phyloP scores from a whole-genome alignment of 2,888 invertebrate species.

The Sympetrum striolatum region DNA sequence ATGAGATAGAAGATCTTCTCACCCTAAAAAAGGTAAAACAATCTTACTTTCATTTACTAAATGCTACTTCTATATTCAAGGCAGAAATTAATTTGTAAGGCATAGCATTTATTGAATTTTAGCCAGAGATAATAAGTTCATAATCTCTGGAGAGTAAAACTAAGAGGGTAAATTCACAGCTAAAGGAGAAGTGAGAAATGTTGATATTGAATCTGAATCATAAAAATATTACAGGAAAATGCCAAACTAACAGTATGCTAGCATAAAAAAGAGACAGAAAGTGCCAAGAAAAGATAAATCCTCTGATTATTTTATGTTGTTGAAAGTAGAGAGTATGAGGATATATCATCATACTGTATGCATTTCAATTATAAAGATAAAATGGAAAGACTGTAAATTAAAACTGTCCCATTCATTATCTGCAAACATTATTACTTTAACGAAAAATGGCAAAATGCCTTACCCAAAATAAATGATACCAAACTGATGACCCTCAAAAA shows the following conservation, averaged over 20 bases:
- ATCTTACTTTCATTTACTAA: not conserved
- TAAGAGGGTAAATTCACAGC: too few relatives aligned
- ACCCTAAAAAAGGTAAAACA: conserved; percentile 64
- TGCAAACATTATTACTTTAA: too few relatives aligned
- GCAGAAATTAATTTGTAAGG: too few relatives aligned
- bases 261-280: not conserved
- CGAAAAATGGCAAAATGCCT: not conserved
- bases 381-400: not conserved
- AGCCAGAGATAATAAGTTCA: too few relatives aligned
- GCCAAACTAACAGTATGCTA: not conserved
- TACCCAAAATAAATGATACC: conserved; percentile 79
- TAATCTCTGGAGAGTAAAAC: too few relatives aligned
- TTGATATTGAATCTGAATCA: too few relatives aligned
- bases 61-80: too few relatives aligned
- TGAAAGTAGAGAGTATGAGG: not conserved
- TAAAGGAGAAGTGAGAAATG: too few relatives aligned
- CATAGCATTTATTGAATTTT: too few relatives aligned
- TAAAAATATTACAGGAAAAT: not conserved
- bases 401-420: too few relatives aligned
- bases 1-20: conserved; percentile 95
- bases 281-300: not conserved
- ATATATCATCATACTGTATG: not conserved
- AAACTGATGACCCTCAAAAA: conserved; percentile 94
- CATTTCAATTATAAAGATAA: not conserved
- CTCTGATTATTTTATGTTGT: not conserved